Evolutionary conservation across 2,888 invertebrate species (phyloP).

Genomic region (Cheilosia variabilis): DNA sequence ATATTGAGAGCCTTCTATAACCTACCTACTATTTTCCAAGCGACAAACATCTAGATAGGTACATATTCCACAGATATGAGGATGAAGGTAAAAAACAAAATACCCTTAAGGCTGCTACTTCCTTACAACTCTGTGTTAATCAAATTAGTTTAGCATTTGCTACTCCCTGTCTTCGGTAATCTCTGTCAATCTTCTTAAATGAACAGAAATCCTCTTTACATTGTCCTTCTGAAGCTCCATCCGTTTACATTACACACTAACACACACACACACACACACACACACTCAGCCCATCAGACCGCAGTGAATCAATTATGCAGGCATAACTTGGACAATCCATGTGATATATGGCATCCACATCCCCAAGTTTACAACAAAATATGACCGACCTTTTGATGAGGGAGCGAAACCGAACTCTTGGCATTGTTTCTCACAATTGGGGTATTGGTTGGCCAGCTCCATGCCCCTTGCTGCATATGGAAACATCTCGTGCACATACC

Average conservation of each 20-base stretch:
- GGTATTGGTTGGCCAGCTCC: slow-evolving; percentile 34
- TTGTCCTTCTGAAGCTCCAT: slow-evolving; percentile 43
- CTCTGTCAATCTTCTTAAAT: slow-evolving; percentile 73
- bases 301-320: slow-evolving; percentile 73
- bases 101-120: slow-evolving; percentile 9
- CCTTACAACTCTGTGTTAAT: slow-evolving; percentile 37
- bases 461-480: slow-evolving; percentile 10
- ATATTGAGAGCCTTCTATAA: too few species aligned
- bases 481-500: slow-evolving; percentile 49
- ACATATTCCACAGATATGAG: too few species aligned
- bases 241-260: slow-evolving; percentile 53
- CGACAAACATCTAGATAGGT: too few species aligned
- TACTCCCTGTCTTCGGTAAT: slow-evolving; percentile 48
- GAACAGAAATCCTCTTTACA: slow-evolving; percentile 70
- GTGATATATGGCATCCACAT: slow-evolving; percentile 73
- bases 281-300: slow-evolving; percentile 19
- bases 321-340: slow-evolving; percentile 74
- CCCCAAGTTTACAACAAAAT: slow-evolving; percentile 74
- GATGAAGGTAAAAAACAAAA: neutral
- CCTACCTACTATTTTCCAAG: too few species aligned
- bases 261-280: slow-evolving; percentile 9
- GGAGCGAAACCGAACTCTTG: slow-evolving; percentile 16
- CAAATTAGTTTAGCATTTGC: slow-evolving; percentile 53
- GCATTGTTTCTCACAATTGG: slow-evolving; percentile 73
- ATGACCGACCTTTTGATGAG: slow-evolving; percentile 42